Evolutionary conservation across 2,797 vertebrate species (phyloP), one percentile per base, ranked within the genome.

Genomic region (Oceanodroma leucorhoa): DNA sequence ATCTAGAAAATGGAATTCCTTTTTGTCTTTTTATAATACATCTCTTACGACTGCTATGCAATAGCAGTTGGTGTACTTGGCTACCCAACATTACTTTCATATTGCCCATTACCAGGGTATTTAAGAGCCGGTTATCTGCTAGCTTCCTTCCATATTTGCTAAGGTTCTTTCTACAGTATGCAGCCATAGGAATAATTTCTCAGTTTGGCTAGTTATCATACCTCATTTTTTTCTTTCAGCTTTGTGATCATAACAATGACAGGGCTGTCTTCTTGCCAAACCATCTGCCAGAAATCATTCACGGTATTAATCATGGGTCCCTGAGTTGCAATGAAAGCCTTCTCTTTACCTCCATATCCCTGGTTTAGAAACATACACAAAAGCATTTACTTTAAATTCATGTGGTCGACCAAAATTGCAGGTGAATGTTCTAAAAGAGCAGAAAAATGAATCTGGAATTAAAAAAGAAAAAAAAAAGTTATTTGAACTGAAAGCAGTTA

Each of bases 161-260:
- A 5, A 69, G n/a, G 22, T n/a, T 58, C 11, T 48, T 79, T 77
- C 38, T 71, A 57, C 5, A 89, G 38, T 19, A 65, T 2, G 7
- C 24, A 91, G 61, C 20, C 11, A 54, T 3, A 82, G 46, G 29
- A 80, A 65, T 70, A 76, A 71, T 34, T 89, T 91, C 40, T 87
- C 53, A 46, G 27, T 51, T 92, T 81, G 38, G 29, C 23, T 54
- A 94, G 36, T 81, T 94, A 41, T 71, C 97, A 71, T 98, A 99
- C 99, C 99, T 99, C 99, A 73, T 99, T 99, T 98, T 99, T 99
- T 98, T 99, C 99, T 97, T 99, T 99, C 91, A 99, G 99, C 93
- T 99, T 99, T 95, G 99, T 99, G 97, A 99, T 99, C 99, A 99
- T 99, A 95, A 99, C 98, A 93, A 99, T 99, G 95, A 99, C 98